Evolutionary conservation across 2,888 invertebrate genomes (phyloP).

Genomic region (Imbricaverruca yamaguchii): DNA sequence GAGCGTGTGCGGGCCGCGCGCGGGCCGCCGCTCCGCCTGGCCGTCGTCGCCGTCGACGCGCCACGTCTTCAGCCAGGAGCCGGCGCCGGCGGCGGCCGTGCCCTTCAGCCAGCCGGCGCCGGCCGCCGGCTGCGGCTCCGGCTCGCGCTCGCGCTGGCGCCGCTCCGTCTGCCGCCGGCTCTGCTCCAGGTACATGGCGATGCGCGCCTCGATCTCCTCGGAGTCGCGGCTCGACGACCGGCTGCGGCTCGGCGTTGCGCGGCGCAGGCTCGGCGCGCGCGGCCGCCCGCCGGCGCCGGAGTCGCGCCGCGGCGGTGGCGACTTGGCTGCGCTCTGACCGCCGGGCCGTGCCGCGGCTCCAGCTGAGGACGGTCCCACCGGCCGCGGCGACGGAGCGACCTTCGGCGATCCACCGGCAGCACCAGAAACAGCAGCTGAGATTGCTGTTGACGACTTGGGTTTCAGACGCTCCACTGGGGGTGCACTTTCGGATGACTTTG

Average conservation of each 20-base stretch:
- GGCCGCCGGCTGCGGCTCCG: background rate
- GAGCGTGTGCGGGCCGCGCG: background rate
- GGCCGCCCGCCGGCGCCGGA: too few relatives aligned
- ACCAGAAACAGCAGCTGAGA: too few relatives aligned
- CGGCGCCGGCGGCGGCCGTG: background rate
- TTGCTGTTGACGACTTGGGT: too few relatives aligned
- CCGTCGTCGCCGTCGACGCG: background rate
- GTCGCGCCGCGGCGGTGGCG: too few relatives aligned
- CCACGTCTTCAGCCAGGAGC: background rate
- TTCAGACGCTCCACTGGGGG: too few relatives aligned
- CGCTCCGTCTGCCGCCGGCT: background rate
- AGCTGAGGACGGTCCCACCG: too few relatives aligned
- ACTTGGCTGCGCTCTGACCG: too few relatives aligned
- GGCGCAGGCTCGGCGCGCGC: background rate
- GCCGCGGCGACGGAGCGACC: background rate
- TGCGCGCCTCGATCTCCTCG: slow-evolving; percentile 1
- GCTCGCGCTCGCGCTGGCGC: background rate
- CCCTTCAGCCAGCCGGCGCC: background rate
- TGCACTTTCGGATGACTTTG: too few relatives aligned
- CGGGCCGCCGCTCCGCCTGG: background rate
- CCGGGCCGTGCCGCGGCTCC: too few relatives aligned
- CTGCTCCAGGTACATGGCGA: slow-evolving; percentile 13
- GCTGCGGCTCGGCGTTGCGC: background rate
- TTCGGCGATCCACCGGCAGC: too few relatives aligned
- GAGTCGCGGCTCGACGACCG: background rate